phyloP scores from a whole-genome alignment of 1,140 invertebrate genomes.

The Calephelis virginiensis region DNA sequence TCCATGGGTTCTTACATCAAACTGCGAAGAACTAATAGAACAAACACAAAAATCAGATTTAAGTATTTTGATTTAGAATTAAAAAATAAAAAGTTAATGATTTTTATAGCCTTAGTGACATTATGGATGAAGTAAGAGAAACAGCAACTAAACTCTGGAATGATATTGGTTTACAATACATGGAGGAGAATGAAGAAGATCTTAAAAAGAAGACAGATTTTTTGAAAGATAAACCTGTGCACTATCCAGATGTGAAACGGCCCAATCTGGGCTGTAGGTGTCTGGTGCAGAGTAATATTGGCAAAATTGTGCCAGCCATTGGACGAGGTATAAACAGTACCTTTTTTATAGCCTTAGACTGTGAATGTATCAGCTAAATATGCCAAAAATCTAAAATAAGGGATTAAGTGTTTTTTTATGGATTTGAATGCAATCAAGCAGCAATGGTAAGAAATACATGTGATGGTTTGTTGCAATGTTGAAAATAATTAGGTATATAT shows the following conservation, averaged over 20 bases:
- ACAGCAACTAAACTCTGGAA: constrained; percentile 83
- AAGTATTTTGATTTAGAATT: too few species aligned
- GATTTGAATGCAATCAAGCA: too few species aligned
- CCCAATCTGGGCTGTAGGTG: constrained; percentile 88
- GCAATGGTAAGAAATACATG: too few species aligned
- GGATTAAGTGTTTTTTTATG: too few species aligned
- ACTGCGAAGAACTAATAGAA: too few species aligned
- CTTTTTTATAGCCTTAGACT: not conserved
- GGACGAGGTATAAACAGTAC: constrained; percentile 48
- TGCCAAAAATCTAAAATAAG: not conserved
- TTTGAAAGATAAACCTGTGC: constrained; percentile 76
- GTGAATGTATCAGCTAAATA: not conserved
- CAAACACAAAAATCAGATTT: too few species aligned
- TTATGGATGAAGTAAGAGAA: constrained; percentile 81
- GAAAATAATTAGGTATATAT: too few species aligned
- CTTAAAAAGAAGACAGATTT: constrained; percentile 85
- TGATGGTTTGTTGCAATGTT: too few species aligned
- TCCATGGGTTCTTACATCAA: too few species aligned
- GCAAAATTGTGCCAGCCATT: constrained; percentile 85
- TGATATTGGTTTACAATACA: constrained; percentile 83
- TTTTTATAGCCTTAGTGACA: constrained; percentile 80
- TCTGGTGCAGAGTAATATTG: constrained; percentile 83
- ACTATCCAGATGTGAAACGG: constrained; percentile 85
- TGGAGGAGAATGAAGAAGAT: constrained; percentile 87
- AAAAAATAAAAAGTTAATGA: not conserved